Percentiles rank a stretch among this genome's conserved stretches.
Evolutionary conservation across 1,140 invertebrate species (phyloP).

Genomic region (Thrips palmi): DNA sequence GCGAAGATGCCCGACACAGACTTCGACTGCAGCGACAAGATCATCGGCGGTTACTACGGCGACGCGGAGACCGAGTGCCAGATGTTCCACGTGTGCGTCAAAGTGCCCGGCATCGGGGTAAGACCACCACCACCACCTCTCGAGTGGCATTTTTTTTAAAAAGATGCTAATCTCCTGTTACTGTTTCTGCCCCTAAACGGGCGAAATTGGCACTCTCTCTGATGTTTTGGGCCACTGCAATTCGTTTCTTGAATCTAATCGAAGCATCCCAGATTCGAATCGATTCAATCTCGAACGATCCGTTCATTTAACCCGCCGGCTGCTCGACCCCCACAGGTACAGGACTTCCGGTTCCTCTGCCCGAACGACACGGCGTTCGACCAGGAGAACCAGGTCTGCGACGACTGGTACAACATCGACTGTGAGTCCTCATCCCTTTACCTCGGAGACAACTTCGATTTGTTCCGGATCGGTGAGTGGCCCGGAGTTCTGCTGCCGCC

Average conservation of each 20-base stretch:
- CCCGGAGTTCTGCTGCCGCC: too few species aligned
- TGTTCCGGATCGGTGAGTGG: slow-evolving; percentile 46
- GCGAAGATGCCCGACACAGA: slow-evolving; percentile 67
- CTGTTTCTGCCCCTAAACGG: too few species aligned
- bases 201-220: too few species aligned
- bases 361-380: slow-evolving; percentile 84
- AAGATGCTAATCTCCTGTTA: too few species aligned
- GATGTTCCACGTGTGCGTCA: slow-evolving; percentile 79
- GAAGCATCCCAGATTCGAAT: too few species aligned
- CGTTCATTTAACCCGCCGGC: too few species aligned
- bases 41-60: slow-evolving; percentile 79
- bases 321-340: too few species aligned
- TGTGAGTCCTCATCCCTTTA: slow-evolving; percentile 60
- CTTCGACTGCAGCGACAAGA: slow-evolving; percentile 72
- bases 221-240: too few species aligned
- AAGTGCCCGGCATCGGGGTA: slow-evolving; percentile 53
- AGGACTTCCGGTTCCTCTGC: slow-evolving; percentile 71
- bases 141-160: too few species aligned
- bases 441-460: slow-evolving; percentile 67
- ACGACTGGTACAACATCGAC: slow-evolving; percentile 75
- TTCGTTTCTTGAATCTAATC: too few species aligned
- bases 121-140: too few species aligned
- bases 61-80: slow-evolving; percentile 81
- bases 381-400: slow-evolving; percentile 80
- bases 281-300: too few species aligned